Evolutionary conservation across 2,797 vertebrate genomes (phyloP), one percentile per base, ranked within the genome.

Genomic region (Eleutherodactylus coqui): DNA sequence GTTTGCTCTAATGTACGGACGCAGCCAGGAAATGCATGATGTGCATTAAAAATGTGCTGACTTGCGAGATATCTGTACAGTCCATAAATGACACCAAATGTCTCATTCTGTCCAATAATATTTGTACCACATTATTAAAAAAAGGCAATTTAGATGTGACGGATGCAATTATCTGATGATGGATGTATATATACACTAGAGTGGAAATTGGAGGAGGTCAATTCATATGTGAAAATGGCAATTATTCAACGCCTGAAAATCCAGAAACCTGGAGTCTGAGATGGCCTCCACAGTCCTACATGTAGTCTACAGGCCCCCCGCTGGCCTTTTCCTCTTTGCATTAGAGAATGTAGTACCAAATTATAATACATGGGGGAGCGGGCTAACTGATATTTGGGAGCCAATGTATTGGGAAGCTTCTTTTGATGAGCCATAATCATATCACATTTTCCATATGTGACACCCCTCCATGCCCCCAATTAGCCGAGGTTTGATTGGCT

Each of bases 31-130:
- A 27, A 27, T 45, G 69, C 69, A 43, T 24, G n/a, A 27, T 45
- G 41, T 43, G 38, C 69, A 72, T 72, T 72, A 72, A 72, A 72
- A 72, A 72, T 72, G 10, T 72, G 69, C 69, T 72, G 69, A 72
- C 24, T 72, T 9, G 38, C 8, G 10, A 27, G 69, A 72, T 72
- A 41, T 72, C 69, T 45, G 21, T 45, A 16, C 69, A n/a, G 21
- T 43, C 45, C 69, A 72, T 27, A 72, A 45, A 70, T 70, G 67
- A 70, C 67, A 70, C 67, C 32, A 70, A 70, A 72, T 72, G 69
- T 72, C 69, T 43, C 38, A 43, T 72, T 72, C 69, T 43, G 24
- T 16, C 21, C 38, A 43, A 72, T 72, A 72, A 72, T 72, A 72
- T 72, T 72, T 72, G 69, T 41, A 27, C 24, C 24, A 45, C 41